Percentiles rank a stretch among this genome's conserved stretches.
Conservation (phyloP, 2,113 vertebrate species). For the Salvelinus namaycush region DNA sequence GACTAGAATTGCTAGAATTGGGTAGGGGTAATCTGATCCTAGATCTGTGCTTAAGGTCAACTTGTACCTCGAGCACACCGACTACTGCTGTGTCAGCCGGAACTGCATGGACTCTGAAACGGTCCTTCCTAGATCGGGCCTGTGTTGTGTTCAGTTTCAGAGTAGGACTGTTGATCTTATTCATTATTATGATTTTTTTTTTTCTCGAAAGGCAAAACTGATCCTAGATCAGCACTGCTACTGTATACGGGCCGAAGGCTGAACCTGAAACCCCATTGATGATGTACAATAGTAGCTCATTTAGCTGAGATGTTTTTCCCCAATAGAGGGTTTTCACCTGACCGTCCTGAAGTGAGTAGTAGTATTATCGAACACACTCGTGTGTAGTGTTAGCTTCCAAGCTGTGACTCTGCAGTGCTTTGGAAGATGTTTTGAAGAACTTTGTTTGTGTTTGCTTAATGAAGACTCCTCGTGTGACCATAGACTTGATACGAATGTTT, state of each 20-base stretch:
- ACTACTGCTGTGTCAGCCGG: constrained; percentile 31
- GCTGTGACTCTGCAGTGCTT: constrained; percentile 12
- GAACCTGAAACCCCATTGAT: constrained; percentile 56
- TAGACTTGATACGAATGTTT: background rate
- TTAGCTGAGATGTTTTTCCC: background rate
- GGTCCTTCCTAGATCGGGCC: background rate
- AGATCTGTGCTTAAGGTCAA: constrained; percentile 41
- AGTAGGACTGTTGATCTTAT: no score
- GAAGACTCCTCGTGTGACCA: background rate
- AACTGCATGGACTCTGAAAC: constrained; percentile 48
- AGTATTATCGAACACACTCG: background rate
- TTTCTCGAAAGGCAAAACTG: no score
- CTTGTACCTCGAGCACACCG: background rate
- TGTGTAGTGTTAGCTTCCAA: constrained; percentile 15
- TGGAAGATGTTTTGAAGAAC: background rate
- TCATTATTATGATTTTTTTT: no score
- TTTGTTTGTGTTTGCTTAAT: constrained; percentile 10
- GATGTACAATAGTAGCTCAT: constrained; percentile 18
- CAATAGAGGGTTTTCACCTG: background rate
- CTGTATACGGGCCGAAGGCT: background rate
- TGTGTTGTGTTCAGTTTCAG: no score
- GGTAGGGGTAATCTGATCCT: background rate
- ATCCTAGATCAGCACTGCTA: constrained; percentile 31
- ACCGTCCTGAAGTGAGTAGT: background rate
- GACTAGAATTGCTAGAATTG: constrained; percentile 1